Base-by-base conservation (phyloP, 2,888 invertebrate species). In the Caradrina clavipalpis region DNA sequence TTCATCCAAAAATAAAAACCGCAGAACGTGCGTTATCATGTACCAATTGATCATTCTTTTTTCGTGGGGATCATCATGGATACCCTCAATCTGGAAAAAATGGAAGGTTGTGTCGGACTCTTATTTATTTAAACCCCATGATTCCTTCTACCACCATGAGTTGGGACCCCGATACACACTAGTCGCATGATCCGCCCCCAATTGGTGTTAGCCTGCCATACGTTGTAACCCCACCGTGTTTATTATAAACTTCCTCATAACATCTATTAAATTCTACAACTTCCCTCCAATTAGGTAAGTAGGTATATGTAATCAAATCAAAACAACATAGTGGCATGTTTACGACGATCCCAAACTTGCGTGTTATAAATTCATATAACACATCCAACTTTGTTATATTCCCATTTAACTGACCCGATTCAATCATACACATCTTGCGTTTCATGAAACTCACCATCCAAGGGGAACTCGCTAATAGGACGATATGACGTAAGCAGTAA, bases 401-500 rank as follows among this genome's bases (percentile, higher is more conserved):
- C 42, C 61, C 53, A 74, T 72, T 77, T 53, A 59, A 47, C 49
- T 73, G 81, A 56, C 75, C 78, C 49, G 22, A 69, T 78, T 82
- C 63, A 65, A 69, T 69, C 51, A 60, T 21, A 63, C 26, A 15
- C 51, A 73, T 82, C 76, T 80, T 63, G 57, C 51, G 61, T 74
- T 76, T 75, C 76, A 61, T 61, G 47, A 55, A 57, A 69, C 57
- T 45, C 51, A 66, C 69, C 49, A 69, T 83, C 81, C 80, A 71
- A 77, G 76, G 85, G 84, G 84, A 84, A 80, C 81, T 67, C 42
- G 67, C 82, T 84, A 83, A 77, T 83, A 76, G 76, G 75, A 76
- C 73, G 53, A 49, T 78, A 77, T 86, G 83, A 81, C 84, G 87
- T 84, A 80, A 87, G 49, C 58, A 72, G 74, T 78, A 71, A 73